These are phyloP conservation scores for Phragmatobia fuliginosa DNA, from an alignment of 2,888 invertebrate genomes.

Conservation along the genomic window DNA sequence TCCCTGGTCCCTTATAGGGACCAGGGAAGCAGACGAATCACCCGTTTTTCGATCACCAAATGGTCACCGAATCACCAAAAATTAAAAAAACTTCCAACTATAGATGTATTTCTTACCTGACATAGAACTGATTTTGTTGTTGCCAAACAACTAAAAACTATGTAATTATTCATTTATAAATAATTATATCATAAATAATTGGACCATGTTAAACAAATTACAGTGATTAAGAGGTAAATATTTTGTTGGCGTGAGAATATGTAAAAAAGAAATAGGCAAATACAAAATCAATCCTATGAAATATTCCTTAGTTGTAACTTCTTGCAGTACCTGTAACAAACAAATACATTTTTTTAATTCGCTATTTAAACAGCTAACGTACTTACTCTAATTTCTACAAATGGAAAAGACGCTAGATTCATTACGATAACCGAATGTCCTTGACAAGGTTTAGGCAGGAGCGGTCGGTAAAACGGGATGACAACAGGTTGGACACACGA, in stretches of 20 bases:
- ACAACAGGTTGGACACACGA: conserved; percentile 72
- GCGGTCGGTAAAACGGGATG: conserved; percentile 71
- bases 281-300: conserved; percentile 12
- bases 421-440: conserved; percentile 56
- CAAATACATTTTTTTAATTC: neutral
- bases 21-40: no score
- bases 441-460: conserved; percentile 69
- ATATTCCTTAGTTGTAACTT: neutral
- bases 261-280: neutral
- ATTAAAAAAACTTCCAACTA: neutral
- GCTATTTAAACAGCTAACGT: neutral
- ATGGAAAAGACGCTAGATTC: conserved; percentile 17
- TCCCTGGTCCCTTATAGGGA: no score
- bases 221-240: neutral
- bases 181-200: neutral
- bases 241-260: neutral
- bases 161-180: neutral
- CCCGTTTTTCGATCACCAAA: no score
- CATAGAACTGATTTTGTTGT: conserved; percentile 8
- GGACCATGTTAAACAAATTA: neutral
- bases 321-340: conserved; percentile 23
- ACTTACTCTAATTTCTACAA: neutral
- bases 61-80: no score
- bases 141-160: neutral
- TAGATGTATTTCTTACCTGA: neutral